Conservation (phyloP, 1,140 invertebrate genomes). For the Rhagoletis zephyria region DNA sequence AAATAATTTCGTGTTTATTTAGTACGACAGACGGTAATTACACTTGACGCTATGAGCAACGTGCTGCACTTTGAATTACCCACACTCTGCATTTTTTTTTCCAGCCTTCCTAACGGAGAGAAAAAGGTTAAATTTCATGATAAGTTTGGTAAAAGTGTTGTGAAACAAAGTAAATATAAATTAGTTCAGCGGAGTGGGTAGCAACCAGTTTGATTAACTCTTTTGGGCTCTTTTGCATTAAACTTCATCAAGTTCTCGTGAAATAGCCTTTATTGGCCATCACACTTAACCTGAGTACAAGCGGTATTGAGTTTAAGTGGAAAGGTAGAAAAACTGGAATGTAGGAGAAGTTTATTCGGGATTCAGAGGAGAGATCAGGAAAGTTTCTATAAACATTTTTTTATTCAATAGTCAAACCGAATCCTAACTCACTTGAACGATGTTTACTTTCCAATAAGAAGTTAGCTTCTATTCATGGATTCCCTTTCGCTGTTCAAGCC, state of each 20-base stretch:
- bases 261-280: background rate
- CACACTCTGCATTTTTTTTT: background rate
- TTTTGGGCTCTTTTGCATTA: background rate
- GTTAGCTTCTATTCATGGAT: no score
- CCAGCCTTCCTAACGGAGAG: background rate
- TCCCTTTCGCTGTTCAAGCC: no score
- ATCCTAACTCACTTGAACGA: no score
- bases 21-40: conserved; percentile 58
- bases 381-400: no score
- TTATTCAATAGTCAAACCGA: no score
- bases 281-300: background rate
- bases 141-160: conserved; percentile 9
- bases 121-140: background rate
- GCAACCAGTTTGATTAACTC: background rate
- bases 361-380: no score
- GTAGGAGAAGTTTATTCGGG: no score
- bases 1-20: conserved; percentile 54
- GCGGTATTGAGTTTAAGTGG: no score
- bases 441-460: no score
- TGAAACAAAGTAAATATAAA: conserved; percentile 38
- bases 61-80: background rate
- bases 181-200: background rate
- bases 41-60: conserved; percentile 53
- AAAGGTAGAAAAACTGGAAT: no score
- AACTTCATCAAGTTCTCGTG: background rate